Conservation (phyloP, 2,888 invertebrate species). For the Artemia sp. region DNA sequence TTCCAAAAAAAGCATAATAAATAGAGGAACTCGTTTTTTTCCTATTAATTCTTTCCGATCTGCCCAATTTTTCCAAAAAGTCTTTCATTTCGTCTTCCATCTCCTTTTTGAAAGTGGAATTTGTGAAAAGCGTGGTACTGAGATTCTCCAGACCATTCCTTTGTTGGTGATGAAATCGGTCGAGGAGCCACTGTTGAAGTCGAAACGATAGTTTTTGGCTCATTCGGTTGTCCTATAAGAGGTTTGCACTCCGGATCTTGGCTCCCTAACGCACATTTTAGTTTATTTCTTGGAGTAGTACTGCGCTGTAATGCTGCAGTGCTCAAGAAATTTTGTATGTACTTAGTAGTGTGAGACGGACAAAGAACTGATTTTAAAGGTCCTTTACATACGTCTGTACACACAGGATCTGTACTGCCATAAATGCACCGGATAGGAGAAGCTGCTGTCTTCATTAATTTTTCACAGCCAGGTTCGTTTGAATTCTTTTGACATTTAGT, state of each 20-base stretch:
- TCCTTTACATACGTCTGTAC: constrained; percentile 16
- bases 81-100: constrained; percentile 24
- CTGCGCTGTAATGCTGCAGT: not conserved
- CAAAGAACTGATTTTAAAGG: constrained; percentile 13
- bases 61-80: constrained; percentile 17
- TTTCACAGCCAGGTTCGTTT: too few species aligned
- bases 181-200: not conserved
- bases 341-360: constrained; percentile 8
- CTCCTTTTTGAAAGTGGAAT: constrained; percentile 26
- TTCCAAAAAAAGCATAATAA: too few species aligned
- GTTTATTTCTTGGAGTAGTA: not conserved
- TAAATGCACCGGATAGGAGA: constrained; percentile 17
- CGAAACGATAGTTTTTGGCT: not conserved
- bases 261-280: constrained; percentile 19
- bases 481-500: too few species aligned
- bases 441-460: not conserved
- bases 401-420: constrained; percentile 21
- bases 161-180: not conserved
- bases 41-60: not conserved
- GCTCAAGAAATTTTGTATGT: not conserved
- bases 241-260: constrained; percentile 20
- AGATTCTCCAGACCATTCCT: constrained; percentile 24
- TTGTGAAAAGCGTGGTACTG: constrained; percentile 27
- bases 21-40: too few species aligned
- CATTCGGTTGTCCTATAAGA: not conserved